Evolutionary conservation across 1,140 invertebrate genomes (phyloP).

Genomic region (Caenorhabditis latens): DNA sequence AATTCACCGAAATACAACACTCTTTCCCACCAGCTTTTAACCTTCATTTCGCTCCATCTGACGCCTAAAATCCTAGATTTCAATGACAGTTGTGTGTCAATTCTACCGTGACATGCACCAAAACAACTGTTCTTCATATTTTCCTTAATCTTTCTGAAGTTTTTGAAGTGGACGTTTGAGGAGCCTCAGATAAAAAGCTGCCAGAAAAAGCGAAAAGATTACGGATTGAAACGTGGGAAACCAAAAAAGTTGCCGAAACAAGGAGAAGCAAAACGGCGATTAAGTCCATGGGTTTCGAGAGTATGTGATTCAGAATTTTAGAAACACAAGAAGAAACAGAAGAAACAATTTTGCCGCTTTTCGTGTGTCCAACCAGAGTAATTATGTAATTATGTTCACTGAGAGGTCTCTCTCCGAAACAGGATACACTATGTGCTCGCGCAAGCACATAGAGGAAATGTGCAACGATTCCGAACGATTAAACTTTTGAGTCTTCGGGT

Average conservation of each 20-base stretch:
- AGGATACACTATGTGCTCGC: constrained; percentile 26
- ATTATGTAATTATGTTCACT: constrained; percentile 55
- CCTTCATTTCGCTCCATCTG: constrained; percentile 4
- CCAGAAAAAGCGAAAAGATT: neutral
- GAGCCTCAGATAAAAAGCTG: neutral
- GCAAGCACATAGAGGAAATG: constrained; percentile 44
- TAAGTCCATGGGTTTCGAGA: neutral
- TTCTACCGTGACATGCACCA: neutral
- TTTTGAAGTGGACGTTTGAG: neutral
- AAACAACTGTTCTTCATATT: constrained; percentile 24
- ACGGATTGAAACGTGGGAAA: constrained; percentile 49
- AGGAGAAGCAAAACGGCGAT: neutral
- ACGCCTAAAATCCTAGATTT: constrained; percentile 44
- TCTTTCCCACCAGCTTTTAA: constrained; percentile 1
- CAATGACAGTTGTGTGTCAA: constrained; percentile 51
- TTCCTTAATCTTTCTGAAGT: neutral
- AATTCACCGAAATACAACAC: constrained; percentile 50
- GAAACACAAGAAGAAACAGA: constrained; percentile 28
- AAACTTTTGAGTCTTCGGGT: constrained; percentile 9
- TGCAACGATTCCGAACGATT: constrained; percentile 53
- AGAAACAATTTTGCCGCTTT: constrained; percentile 39
- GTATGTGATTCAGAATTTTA: neutral
- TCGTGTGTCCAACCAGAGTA: neutral
- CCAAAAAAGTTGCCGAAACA: constrained; percentile 16
- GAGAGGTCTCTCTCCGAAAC: constrained; percentile 48